phyloP scores from a whole-genome alignment of 1,140 invertebrate species.

The Rhynchophorus ferrugineus region DNA sequence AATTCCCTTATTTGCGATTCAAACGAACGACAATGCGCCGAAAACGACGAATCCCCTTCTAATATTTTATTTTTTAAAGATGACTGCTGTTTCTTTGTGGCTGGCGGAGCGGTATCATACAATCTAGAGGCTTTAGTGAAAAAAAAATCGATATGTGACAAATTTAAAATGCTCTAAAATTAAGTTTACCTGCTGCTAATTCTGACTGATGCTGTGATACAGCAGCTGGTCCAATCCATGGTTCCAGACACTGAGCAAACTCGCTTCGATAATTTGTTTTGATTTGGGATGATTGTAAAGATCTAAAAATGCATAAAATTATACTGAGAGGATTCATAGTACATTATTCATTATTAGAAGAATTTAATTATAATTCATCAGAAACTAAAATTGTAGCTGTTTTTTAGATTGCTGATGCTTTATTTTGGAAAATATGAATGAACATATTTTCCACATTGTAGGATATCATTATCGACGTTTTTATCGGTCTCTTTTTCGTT shows the following conservation, averaged over 20 bases:
- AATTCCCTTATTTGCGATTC: slow-evolving; percentile 55
- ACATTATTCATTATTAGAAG: no score
- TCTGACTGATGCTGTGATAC: slow-evolving; percentile 38
- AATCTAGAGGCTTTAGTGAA: slow-evolving; percentile 28
- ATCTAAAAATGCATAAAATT: slow-evolving; percentile 35
- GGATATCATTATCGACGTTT: no score
- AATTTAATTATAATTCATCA: no score
- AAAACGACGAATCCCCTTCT: slow-evolving; percentile 53
- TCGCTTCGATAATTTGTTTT: slow-evolving; percentile 58
- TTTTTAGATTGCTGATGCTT: no score
- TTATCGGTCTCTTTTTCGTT: no score
- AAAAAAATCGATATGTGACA: slow-evolving; percentile 2
- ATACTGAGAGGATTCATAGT: background rate
- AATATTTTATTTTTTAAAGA: slow-evolving; percentile 42
- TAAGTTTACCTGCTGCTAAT: slow-evolving; percentile 31
- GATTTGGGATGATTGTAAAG: slow-evolving; percentile 50
- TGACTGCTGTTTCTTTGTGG: slow-evolving; percentile 43
- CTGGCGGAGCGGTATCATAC: slow-evolving; percentile 38
- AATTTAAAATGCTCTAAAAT: no score
- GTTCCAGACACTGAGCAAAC: slow-evolving; percentile 55
- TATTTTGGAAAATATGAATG: no score
- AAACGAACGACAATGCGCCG: slow-evolving; percentile 58
- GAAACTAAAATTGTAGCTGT: no score
- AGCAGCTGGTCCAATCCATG: slow-evolving; percentile 47
- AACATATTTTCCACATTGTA: no score